Conservation (phyloP, 2,888 invertebrate genomes). For the Reticulitermes lucifugus region DNA sequence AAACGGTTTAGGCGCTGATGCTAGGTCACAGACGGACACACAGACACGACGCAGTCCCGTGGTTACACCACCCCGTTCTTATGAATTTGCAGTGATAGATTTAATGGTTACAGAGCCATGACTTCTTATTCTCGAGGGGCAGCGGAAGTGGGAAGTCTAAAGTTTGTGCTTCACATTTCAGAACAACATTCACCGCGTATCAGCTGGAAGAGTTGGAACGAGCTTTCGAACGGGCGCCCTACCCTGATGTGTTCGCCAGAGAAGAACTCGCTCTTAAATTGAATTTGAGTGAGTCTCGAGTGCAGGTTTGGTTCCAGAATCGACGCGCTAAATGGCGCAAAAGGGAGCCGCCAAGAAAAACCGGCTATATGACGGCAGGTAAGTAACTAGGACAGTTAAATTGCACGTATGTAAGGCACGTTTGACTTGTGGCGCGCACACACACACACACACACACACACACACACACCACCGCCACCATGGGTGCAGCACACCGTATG, state of each 20-base stretch:
- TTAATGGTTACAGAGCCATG: too few species aligned
- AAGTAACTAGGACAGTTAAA: slow-evolving; percentile 55
- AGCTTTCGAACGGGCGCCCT: slow-evolving; percentile 95
- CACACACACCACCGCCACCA: too few species aligned
- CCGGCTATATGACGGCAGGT: slow-evolving; percentile 69
- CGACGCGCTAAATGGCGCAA: slow-evolving; percentile 95
- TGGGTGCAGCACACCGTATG: too few species aligned
- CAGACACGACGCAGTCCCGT: too few species aligned
- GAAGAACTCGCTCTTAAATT: slow-evolving; percentile 93
- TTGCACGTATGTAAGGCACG: too few species aligned
- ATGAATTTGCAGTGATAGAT: too few species aligned
- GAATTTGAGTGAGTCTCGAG: slow-evolving; percentile 82
- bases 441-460: too few species aligned
- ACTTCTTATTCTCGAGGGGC: too few species aligned
- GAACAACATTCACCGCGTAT: slow-evolving; percentile 96
- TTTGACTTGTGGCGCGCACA: slow-evolving; percentile 35
- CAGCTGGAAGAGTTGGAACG: slow-evolving; percentile 93
- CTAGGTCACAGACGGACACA: too few species aligned
- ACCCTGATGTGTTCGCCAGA: slow-evolving; percentile 95
- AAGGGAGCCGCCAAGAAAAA: slow-evolving; percentile 92
- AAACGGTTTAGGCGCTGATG: too few species aligned
- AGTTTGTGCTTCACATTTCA: slow-evolving; percentile 61
- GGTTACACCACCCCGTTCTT: too few species aligned
- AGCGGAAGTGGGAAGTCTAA: too few species aligned
- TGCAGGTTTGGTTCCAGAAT: slow-evolving; percentile 88